These are phyloP conservation scores for Palythoa heliodiscus DNA, from an alignment of 92 coral and sea anemone species.

Conservation along the genomic window DNA sequence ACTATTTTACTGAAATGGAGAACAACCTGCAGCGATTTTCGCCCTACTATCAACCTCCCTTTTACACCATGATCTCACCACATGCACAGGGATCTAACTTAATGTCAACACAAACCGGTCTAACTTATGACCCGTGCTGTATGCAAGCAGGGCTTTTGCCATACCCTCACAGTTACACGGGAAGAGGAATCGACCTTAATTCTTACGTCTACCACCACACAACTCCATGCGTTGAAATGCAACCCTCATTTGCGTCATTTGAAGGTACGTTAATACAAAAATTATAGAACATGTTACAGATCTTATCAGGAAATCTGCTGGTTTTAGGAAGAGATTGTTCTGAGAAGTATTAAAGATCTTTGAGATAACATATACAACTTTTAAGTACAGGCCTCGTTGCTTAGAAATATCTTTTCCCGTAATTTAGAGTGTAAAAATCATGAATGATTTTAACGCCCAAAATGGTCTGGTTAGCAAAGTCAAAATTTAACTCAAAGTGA, in stretches of 20 bases:
- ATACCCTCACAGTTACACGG: conserved; percentile 45
- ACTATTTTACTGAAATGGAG: conserved; percentile 60
- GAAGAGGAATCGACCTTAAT: conserved; percentile 55
- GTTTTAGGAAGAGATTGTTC: neutral
- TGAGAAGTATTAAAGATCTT: neutral
- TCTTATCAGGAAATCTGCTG: neutral
- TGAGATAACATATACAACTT: neutral
- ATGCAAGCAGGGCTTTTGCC: conserved; percentile 61
- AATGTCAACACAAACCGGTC: conserved; percentile 51
- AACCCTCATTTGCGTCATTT: conserved; percentile 61
- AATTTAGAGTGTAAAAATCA: neutral
- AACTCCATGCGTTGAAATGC: conserved; percentile 57
- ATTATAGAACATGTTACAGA: neutral
- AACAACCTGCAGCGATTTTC: conserved; percentile 65
- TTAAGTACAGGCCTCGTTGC: neutral
- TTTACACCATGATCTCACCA: conserved; percentile 73
- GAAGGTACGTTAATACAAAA: conserved; percentile 59
- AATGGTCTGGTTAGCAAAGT: neutral
- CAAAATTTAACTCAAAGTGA: neutral
- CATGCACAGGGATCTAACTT: conserved; percentile 51
- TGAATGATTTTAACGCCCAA: neutral
- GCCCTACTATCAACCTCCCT: conserved; percentile 74
- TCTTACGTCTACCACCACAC: conserved; percentile 70
- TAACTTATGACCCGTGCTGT: conserved; percentile 68
- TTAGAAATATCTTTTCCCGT: neutral